Evolutionary conservation across 1,140 invertebrate genomes (phyloP).

Genomic region (Hycleus phaleratus): DNA sequence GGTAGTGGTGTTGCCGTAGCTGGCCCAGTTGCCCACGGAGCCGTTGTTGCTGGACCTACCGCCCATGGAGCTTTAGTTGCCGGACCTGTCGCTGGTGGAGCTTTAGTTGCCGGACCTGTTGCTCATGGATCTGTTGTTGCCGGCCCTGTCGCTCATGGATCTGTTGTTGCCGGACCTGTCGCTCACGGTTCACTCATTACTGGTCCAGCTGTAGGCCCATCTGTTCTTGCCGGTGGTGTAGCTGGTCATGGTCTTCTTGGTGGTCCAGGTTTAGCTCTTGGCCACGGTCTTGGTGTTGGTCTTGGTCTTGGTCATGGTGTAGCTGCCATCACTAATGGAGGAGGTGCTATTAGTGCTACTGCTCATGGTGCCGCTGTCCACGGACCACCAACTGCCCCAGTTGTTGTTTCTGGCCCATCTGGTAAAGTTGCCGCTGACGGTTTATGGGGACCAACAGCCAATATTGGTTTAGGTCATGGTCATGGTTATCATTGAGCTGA

Average conservation of each 20-base stretch:
- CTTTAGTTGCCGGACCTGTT: neutral
- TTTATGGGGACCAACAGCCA: constrained; percentile 17
- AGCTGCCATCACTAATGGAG: constrained; percentile 7
- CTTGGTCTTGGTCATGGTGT: constrained; percentile 6
- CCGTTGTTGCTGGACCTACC: neutral
- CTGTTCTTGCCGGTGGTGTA: neutral
- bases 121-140: neutral
- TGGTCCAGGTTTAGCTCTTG: constrained; percentile 17
- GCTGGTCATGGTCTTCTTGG: constrained; percentile 13
- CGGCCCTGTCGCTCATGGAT: neutral
- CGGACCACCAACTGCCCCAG: constrained; percentile 17
- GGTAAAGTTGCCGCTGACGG: constrained; percentile 14
- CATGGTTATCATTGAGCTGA: neutral
- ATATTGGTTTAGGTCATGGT: constrained; percentile 2
- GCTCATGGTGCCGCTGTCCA: constrained; percentile 11
- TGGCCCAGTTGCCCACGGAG: neutral
- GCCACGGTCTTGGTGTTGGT: constrained; percentile 9
- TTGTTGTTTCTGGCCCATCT: constrained; percentile 11
- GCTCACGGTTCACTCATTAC: neutral
- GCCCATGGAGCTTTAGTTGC: neutral
- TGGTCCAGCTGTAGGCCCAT: constrained; percentile 9
- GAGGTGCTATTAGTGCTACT: constrained; percentile 6
- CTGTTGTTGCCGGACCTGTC: neutral
- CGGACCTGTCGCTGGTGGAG: neutral
- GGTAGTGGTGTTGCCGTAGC: neutral